phyloP scores from a whole-genome alignment of 2,797 vertebrate species.

The Myotis findleyi region DNA sequence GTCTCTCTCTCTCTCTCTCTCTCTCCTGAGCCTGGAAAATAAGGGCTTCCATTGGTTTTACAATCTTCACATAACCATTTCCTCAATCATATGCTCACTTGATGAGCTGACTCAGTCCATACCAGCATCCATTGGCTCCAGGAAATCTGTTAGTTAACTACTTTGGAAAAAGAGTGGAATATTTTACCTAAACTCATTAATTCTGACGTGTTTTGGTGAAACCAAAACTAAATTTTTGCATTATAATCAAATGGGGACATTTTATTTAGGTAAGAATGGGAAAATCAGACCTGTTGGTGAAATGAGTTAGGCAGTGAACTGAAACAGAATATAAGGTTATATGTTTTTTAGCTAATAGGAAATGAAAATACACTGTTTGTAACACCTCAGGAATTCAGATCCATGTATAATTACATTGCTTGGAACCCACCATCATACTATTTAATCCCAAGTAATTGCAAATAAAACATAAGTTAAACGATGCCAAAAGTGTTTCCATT shows the following conservation, averaged over 20 bases:
- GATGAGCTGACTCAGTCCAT: neutral
- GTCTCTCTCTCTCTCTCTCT: too few relatives aligned
- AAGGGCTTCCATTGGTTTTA: neutral
- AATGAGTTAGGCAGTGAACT: neutral
- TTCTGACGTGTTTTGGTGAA: conserved; percentile 23
- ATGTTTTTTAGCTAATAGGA: conserved; percentile 27
- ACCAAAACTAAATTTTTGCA: conserved; percentile 20
- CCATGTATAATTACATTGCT: neutral
- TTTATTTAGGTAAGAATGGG: conserved; percentile 33
- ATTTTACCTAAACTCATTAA: neutral
- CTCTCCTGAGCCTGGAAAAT: neutral
- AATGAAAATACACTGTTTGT: neutral
- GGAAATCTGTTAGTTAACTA: conserved; percentile 6
- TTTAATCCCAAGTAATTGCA: neutral
- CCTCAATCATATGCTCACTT: neutral
- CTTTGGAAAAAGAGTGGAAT: conserved; percentile 24
- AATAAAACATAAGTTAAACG: conserved; percentile 47
- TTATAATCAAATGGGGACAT: neutral
- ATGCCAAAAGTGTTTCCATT: neutral
- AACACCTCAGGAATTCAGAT: neutral
- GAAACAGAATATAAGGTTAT: conserved; percentile 29
- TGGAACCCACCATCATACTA: neutral
- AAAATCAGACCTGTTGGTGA: conserved; percentile 31
- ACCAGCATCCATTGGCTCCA: neutral
- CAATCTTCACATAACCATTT: neutral